A percentile compares a stretch with the other conserved stretches of the same genome.
phyloP scores from a whole-genome alignment of 2,797 vertebrate genomes.

The Gadopsis bispinosus region DNA sequence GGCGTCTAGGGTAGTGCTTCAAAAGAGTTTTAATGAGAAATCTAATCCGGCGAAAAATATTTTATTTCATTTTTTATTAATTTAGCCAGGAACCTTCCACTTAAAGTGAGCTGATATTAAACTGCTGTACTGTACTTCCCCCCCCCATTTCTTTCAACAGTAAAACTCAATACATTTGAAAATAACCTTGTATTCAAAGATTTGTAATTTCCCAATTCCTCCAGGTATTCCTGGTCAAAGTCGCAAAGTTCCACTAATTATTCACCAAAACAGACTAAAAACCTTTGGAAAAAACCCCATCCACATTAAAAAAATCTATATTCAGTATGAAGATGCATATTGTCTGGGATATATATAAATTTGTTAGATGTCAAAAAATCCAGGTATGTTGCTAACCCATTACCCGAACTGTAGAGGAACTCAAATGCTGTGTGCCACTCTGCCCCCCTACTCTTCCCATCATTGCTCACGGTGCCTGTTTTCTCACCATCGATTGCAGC shows the following conservation, averaged over 20 bases:
- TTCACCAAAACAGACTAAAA: too few relatives aligned
- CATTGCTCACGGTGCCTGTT: conserved; percentile 14
- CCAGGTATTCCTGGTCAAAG: background rate
- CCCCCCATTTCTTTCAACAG: background rate
- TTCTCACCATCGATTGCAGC: conserved; percentile 50
- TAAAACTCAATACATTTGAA: background rate
- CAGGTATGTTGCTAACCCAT: background rate
- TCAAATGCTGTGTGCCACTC: background rate
- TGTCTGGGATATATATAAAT: background rate
- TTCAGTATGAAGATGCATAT: background rate
- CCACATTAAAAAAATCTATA: background rate
- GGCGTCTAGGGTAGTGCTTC: background rate
- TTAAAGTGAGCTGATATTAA: background rate
- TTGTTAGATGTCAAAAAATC: background rate
- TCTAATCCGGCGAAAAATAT: conserved; percentile 1
- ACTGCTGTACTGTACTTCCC: background rate
- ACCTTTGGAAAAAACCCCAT: background rate
- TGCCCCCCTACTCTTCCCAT: conserved; percentile 1
- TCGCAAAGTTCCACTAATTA: too few relatives aligned
- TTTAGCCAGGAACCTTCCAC: background rate
- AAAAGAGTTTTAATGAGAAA: conserved; percentile 1
- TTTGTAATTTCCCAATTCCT: background rate
- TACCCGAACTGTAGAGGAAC: background rate
- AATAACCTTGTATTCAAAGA: background rate
- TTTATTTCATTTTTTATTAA: conserved; percentile 13